Conservation (phyloP, 2,888 invertebrate genomes). For the Selenia dentaria region DNA sequence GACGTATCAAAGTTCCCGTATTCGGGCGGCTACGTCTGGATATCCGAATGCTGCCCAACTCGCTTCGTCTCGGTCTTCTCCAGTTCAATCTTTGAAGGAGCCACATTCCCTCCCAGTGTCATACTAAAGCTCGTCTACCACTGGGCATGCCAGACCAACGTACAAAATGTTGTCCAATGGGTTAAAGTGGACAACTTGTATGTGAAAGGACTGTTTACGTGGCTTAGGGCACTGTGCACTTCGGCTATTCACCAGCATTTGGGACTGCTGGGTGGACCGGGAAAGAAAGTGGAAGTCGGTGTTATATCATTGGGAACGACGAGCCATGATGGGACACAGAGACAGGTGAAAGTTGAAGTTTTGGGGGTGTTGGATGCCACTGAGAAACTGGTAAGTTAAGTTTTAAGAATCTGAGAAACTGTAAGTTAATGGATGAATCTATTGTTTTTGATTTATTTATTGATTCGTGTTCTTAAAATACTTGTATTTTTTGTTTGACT, state of each 20-base stretch:
- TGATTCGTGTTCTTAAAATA: too few relatives aligned
- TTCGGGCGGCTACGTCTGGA: constrained; percentile 96
- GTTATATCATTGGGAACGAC: constrained; percentile 95
- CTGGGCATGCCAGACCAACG: constrained; percentile 96
- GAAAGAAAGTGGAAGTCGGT: constrained; percentile 90
- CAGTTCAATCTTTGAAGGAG: constrained; percentile 94
- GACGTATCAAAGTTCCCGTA: constrained; percentile 93
- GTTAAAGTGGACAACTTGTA: constrained; percentile 87
- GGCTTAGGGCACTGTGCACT: constrained; percentile 89
- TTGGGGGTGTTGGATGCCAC: constrained; percentile 91
- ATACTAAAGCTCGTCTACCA: constrained; percentile 94
- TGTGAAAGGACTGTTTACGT: constrained; percentile 86
- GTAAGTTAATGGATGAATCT: too few relatives aligned
- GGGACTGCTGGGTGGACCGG: constrained; percentile 88
- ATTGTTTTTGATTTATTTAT: too few relatives aligned
- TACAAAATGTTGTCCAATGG: constrained; percentile 95
- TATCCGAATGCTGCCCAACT: constrained; percentile 93
- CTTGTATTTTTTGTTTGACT: too few relatives aligned
- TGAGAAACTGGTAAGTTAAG: constrained; percentile 85
- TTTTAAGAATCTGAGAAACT: too few relatives aligned
- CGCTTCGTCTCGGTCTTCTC: constrained; percentile 94
- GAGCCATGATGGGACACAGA: constrained; percentile 89
- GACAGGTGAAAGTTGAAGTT: constrained; percentile 95
- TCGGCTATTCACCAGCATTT: constrained; percentile 92
- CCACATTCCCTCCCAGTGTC: constrained; percentile 92